Percentiles rank a stretch among this genome's conserved stretches.
phyloP scores from a whole-genome alignment of 2,113 vertebrate species.

The Rhineura floridana region DNA sequence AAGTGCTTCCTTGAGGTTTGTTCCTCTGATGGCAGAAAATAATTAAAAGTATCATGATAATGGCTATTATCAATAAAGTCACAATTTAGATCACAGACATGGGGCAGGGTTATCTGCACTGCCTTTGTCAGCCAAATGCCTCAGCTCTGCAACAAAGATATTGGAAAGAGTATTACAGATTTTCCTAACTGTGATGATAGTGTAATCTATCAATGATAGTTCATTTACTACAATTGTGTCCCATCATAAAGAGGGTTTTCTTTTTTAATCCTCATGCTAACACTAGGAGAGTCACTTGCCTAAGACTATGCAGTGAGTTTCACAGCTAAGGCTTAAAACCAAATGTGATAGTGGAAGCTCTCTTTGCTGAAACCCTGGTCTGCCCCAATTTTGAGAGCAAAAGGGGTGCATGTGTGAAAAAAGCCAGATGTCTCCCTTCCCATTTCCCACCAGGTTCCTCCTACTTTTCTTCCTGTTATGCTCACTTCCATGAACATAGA shows the following conservation, averaged over 20 bases:
- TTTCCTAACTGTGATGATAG: not conserved
- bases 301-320: not conserved
- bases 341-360: not conserved
- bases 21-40: not conserved
- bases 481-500: not conserved
- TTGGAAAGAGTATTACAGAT: not conserved
- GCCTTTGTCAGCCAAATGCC: not conserved
- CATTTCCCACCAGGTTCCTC: too few relatives aligned
- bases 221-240: not conserved
- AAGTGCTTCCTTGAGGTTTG: not conserved
- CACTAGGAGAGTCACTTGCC: not conserved
- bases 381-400: not conserved
- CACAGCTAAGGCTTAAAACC: not conserved
- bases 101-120: not conserved
- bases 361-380: too few relatives aligned
- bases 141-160: not conserved
- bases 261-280: not conserved
- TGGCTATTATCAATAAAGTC: not conserved
- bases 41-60: not conserved
- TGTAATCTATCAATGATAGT: not conserved
- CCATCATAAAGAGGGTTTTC: not conserved
- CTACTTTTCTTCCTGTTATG: not conserved
- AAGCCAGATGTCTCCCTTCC: too few relatives aligned
- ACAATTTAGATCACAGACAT: not conserved
- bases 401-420: not conserved